Evolutionary conservation across 2,113 vertebrate genomes (phyloP).

Genomic region (Seriola aureovittata): DNA sequence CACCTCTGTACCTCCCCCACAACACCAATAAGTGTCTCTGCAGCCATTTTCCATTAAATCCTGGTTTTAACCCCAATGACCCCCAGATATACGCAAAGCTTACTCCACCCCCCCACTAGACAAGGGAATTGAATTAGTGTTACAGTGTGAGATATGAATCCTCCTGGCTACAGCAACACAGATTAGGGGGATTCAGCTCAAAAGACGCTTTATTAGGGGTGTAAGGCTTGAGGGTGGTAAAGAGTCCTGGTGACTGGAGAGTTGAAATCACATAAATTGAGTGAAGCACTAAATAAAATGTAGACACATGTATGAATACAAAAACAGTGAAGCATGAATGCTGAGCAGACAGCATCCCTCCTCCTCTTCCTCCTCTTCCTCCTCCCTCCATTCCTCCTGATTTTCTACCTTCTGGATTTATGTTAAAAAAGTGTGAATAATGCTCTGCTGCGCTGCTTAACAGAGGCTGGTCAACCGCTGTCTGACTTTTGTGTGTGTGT

Average conservation of each 20-base stretch:
- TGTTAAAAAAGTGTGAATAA: conserved; percentile 56
- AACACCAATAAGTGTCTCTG: conserved; percentile 57
- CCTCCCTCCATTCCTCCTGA: background rate
- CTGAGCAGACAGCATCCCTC: conserved; percentile 22
- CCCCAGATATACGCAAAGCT: conserved; percentile 51
- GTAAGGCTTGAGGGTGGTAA: background rate
- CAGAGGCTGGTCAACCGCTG: conserved; percentile 40
- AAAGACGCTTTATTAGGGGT: background rate
- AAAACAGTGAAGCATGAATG: conserved; percentile 40
- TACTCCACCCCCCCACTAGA: conserved; percentile 46
- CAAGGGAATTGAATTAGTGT: conserved; percentile 60
- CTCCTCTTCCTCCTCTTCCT: background rate
- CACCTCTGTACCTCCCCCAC: conserved; percentile 62
- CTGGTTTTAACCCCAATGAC: conserved; percentile 68
- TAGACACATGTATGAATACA: background rate
- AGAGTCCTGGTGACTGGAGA: background rate
- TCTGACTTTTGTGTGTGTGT: conserved; percentile 21
- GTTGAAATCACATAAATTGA: conserved; percentile 34
- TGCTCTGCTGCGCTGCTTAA: conserved; percentile 28
- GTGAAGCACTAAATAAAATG: conserved; percentile 29
- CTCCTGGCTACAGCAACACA: conserved; percentile 6
- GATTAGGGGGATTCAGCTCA: conserved; percentile 37
- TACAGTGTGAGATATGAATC: conserved; percentile 43
- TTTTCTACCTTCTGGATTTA: conserved; percentile 28
- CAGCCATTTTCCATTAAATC: conserved; percentile 72